Evolutionary conservation across 2,797 vertebrate genomes (phyloP).

Genomic region (Semaprochilodus insignis): DNA sequence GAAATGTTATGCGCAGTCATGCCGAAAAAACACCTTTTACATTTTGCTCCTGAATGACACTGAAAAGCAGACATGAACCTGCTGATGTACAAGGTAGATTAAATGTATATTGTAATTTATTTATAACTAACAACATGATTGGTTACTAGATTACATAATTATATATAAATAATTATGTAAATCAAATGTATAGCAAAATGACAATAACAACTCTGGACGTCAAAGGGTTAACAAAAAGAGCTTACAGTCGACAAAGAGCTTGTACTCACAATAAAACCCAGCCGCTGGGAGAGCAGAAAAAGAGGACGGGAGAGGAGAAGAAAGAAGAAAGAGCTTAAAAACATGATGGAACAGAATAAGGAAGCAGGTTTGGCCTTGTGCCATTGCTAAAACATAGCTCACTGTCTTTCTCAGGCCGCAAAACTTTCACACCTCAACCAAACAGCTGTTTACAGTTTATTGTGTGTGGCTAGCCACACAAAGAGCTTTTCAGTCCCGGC

Average conservation of each 20-base stretch:
- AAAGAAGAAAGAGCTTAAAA: slow-evolving; percentile 44
- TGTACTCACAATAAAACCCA: slow-evolving; percentile 88
- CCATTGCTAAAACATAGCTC: not conserved
- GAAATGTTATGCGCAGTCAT: too few relatives aligned
- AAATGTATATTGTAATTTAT: too few relatives aligned
- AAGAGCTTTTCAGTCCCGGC: not conserved
- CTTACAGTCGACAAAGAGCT: not conserved
- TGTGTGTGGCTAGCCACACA: slow-evolving; percentile 18
- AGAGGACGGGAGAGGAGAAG: slow-evolving; percentile 6
- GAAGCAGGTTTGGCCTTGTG: not conserved
- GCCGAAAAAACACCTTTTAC: too few relatives aligned
- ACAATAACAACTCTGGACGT: not conserved
- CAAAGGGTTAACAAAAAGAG: not conserved
- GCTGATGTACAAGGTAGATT: too few relatives aligned
- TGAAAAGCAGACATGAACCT: too few relatives aligned
- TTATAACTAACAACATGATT: too few relatives aligned
- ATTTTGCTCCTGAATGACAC: too few relatives aligned
- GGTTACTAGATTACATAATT: too few relatives aligned
- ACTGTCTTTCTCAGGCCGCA: not conserved
- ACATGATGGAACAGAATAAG: slow-evolving; percentile 35
- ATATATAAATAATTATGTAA: not conserved
- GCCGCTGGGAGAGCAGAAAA: slow-evolving; percentile 71
- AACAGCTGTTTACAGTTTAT: slow-evolving; percentile 34
- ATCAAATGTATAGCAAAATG: not conserved
- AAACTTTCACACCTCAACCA: slow-evolving; percentile 38